Conservation (phyloP, 2,797 vertebrate genomes). For the Antennarius maculatus region DNA sequence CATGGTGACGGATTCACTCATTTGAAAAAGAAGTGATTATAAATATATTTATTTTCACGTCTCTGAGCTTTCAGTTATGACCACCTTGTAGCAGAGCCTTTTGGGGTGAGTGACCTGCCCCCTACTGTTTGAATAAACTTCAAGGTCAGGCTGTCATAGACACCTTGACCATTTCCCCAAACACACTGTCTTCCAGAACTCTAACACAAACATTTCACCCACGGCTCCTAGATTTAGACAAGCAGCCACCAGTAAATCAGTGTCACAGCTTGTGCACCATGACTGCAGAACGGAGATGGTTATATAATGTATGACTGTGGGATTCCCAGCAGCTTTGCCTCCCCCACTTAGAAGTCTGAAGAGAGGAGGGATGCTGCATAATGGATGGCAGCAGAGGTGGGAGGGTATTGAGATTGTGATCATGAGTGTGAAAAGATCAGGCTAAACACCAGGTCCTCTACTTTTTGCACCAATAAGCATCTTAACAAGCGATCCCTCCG, state of each 20-base stretch:
- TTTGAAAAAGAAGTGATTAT: background rate
- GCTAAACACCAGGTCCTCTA: constrained; percentile 55
- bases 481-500: constrained; percentile 52
- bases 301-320: constrained; percentile 71
- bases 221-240: constrained; percentile 49
- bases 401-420: constrained; percentile 62
- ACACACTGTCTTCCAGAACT: too few relatives aligned
- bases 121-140: too few relatives aligned
- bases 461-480: constrained; percentile 71
- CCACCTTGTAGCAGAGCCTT: too few relatives aligned
- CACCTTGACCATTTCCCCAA: too few relatives aligned
- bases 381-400: constrained; percentile 54
- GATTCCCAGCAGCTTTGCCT: constrained; percentile 71
- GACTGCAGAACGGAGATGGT: constrained; percentile 67
- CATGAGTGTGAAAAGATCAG: constrained; percentile 61
- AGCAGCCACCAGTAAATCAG: constrained; percentile 68
- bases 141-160: too few relatives aligned
- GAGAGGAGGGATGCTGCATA: constrained; percentile 30
- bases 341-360: constrained; percentile 62
- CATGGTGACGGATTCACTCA: too few relatives aligned
- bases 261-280: constrained; percentile 65
- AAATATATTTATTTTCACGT: background rate
- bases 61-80: too few relatives aligned
- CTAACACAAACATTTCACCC: too few relatives aligned
- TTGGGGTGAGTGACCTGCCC: too few relatives aligned